These are phyloP conservation scores for Scaptodrosophila lebanonensis DNA, from an alignment of 1,140 invertebrate species.

Conservation along the genomic window DNA sequence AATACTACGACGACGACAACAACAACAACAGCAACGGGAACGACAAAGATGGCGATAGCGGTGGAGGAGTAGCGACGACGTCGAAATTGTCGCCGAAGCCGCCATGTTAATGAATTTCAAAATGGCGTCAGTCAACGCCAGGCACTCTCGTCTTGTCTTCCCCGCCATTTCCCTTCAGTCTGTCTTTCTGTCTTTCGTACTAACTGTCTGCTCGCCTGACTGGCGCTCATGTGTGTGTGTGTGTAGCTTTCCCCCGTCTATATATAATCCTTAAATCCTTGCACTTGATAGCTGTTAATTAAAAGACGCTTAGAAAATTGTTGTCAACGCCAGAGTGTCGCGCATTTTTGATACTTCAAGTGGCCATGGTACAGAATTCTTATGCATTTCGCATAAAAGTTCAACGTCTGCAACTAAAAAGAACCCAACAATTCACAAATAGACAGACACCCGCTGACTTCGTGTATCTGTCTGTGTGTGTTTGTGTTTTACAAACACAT, in stretches of 20 bases:
- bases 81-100: constrained; percentile 1
- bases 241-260: no score
- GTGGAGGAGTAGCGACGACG: no score
- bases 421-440: no score
- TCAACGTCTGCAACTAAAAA: constrained; percentile 1
- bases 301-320: constrained; percentile 68
- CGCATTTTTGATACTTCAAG: constrained; percentile 49
- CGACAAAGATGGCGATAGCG: constrained; percentile 2
- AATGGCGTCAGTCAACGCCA: constrained; percentile 52
- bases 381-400: constrained; percentile 38
- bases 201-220: background rate
- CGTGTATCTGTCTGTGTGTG: no score
- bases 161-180: background rate
- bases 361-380: constrained; percentile 47
- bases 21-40: background rate
- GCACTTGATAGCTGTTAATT: constrained; percentile 72
- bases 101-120: constrained; percentile 72
- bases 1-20: constrained; percentile 48
- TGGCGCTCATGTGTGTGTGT: constrained; percentile 18
- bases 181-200: constrained; percentile 3
- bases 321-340: constrained; percentile 19
- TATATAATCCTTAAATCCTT: constrained; percentile 60
- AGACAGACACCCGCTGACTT: no score
- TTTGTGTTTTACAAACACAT: no score
- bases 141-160: background rate